These are phyloP conservation scores for Tetramorium alpestre DNA, from an alignment of 1,140 invertebrate genomes.

Conservation along the genomic window DNA sequence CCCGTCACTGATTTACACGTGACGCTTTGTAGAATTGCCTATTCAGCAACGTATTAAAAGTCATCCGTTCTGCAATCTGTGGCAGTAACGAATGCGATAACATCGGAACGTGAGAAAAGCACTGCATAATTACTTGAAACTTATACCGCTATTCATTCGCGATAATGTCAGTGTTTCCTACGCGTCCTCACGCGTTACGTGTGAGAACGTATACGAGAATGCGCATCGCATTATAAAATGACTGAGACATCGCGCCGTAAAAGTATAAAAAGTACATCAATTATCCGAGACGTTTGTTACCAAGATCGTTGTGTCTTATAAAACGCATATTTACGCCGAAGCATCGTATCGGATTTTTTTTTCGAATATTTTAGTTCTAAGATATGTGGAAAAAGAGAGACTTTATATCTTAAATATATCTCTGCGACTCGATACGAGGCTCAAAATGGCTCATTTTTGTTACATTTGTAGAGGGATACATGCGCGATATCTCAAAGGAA, in stretches of 20 bases:
- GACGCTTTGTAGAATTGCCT: constrained; percentile 37
- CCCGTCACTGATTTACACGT: constrained; percentile 16
- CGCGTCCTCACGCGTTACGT: constrained; percentile 19
- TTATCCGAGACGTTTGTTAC: not conserved
- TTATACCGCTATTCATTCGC: constrained; percentile 53
- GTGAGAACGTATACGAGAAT: constrained; percentile 38
- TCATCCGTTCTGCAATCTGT: constrained; percentile 50
- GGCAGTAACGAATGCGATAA: constrained; percentile 40
- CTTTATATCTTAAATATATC: not conserved
- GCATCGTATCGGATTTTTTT: not conserved
- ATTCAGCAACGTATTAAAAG: constrained; percentile 43
- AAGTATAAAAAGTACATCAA: constrained; percentile 24
- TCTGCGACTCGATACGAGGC: not conserved
- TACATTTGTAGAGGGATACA: not conserved
- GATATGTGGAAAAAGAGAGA: not conserved
- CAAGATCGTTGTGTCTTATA: not conserved
- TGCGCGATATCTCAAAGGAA: not conserved
- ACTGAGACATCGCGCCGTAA: not conserved
- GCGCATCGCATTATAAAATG: constrained; percentile 27
- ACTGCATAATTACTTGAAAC: constrained; percentile 56
- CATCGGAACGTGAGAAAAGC: constrained; percentile 54
- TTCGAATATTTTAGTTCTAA: not conserved
- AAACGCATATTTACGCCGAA: not conserved
- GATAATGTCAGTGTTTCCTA: constrained; percentile 47
- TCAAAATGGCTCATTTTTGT: not conserved